Evolutionary conservation across 2,113 vertebrate genomes (phyloP).

Genomic region (Oncorhynchus masou): DNA sequence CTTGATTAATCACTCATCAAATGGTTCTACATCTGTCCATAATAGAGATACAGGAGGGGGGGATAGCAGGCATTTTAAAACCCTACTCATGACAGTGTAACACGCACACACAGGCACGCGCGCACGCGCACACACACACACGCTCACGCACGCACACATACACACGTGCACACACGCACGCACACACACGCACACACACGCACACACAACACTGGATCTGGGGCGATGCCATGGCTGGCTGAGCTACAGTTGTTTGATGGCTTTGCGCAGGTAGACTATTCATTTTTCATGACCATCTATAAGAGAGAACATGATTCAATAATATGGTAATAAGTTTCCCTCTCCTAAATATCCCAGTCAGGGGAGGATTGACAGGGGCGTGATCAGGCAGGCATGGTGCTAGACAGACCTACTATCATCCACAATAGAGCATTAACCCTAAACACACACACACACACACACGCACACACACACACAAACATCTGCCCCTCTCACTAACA

Average conservation of each 20-base stretch:
- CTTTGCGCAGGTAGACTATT: constrained; percentile 4
- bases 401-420: constrained; percentile 20
- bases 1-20: too few species aligned
- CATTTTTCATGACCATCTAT: constrained; percentile 53
- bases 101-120: too few species aligned
- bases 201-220: neutral
- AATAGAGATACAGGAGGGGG: too few species aligned
- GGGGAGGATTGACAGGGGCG: constrained; percentile 11
- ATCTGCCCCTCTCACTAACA: too few species aligned
- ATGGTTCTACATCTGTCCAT: too few species aligned
- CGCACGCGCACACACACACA: too few species aligned
- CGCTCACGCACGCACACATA: neutral
- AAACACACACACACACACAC: neutral
- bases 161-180: too few species aligned
- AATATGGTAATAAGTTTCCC: constrained; percentile 53
- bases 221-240: neutral
- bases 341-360: constrained; percentile 46
- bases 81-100: too few species aligned
- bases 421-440: neutral
- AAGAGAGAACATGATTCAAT: constrained; percentile 53
- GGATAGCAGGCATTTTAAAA: too few species aligned
- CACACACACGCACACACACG: neutral
- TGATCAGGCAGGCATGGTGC: constrained; percentile 9
- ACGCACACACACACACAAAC: too few species aligned
- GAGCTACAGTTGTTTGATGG: too few species aligned